These are phyloP conservation scores for Trachelipus rathkii DNA, from an alignment of 1,140 invertebrate genomes.

Conservation along the genomic window DNA sequence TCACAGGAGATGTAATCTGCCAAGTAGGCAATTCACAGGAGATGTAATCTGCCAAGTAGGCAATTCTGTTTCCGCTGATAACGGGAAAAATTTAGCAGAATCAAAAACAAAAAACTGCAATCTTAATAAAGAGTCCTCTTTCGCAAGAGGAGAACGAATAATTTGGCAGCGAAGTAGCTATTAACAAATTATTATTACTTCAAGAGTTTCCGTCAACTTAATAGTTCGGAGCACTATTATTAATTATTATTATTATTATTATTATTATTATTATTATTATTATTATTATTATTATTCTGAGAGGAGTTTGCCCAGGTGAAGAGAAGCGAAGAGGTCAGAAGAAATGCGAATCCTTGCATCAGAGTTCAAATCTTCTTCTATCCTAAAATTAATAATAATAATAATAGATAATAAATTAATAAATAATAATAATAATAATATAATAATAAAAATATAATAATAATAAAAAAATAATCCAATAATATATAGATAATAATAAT, in stretches of 20 bases:
- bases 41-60: constrained; percentile 56
- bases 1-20: constrained; percentile 60
- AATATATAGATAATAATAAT: no score
- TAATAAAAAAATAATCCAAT: no score
- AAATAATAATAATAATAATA: constrained; percentile 1
- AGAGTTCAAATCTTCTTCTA: background rate
- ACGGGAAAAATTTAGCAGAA: constrained; percentile 65
- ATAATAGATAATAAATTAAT: background rate
- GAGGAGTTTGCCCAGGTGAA: background rate
- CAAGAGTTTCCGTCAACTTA: no score
- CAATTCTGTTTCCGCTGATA: background rate
- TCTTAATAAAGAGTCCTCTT: constrained; percentile 42
- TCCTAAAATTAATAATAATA: background rate
- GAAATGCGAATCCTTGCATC: background rate
- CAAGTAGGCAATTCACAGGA: constrained; percentile 51
- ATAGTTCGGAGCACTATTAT: no score
- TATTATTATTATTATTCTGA: background rate
- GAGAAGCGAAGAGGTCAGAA: background rate
- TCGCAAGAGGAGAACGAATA: background rate
- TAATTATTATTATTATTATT: no score
- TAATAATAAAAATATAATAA: no score
- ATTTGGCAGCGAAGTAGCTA: no score
- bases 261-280: no score
- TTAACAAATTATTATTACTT: no score
- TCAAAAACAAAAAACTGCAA: constrained; percentile 67